Evolutionary conservation across 1,140 invertebrate genomes (phyloP).

Genomic region (Drosophila punjabiensis): DNA sequence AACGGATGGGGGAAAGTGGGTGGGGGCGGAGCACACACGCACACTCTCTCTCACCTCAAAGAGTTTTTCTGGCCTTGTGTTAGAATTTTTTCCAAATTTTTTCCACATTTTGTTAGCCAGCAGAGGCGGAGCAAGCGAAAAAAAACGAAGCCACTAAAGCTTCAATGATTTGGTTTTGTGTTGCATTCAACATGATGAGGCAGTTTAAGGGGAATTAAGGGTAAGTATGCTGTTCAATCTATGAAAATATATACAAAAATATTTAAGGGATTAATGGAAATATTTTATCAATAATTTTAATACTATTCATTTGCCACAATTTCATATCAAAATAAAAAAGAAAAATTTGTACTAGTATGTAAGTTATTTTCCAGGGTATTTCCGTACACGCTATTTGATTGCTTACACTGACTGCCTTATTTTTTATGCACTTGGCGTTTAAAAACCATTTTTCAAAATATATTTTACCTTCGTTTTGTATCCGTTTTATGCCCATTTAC

Average conservation of each 20-base stretch:
- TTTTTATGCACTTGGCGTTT: constrained; percentile 21
- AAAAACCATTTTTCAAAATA: constrained; percentile 54
- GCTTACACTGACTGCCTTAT: not conserved
- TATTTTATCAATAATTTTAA: not conserved
- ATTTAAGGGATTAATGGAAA: not conserved
- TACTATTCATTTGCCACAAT: no score
- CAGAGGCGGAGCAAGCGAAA: not conserved
- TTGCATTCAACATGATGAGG: constrained; percentile 28
- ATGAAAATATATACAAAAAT: not conserved
- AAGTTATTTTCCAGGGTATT: not conserved
- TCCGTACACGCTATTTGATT: no score
- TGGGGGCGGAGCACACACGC: not conserved
- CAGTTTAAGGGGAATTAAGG: no score
- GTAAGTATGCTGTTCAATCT: not conserved
- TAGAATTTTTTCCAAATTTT: constrained; percentile 42
- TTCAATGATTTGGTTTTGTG: constrained; percentile 49
- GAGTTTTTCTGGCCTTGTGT: constrained; percentile 65
- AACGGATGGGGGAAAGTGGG: constrained; percentile 4
- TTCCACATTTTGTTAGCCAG: constrained; percentile 10
- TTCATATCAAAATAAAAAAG: no score
- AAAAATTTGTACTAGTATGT: no score
- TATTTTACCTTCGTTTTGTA: constrained; percentile 33
- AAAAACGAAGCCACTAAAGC: constrained; percentile 5
- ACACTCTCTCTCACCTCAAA: constrained; percentile 65
- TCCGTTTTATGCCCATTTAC: not conserved